A percentile compares a stretch with the other conserved stretches of the same genome.
These are phyloP conservation scores for Bolborhynchus lineola DNA, from an alignment of 2,113 vertebrate genomes.

Conservation along the genomic window DNA sequence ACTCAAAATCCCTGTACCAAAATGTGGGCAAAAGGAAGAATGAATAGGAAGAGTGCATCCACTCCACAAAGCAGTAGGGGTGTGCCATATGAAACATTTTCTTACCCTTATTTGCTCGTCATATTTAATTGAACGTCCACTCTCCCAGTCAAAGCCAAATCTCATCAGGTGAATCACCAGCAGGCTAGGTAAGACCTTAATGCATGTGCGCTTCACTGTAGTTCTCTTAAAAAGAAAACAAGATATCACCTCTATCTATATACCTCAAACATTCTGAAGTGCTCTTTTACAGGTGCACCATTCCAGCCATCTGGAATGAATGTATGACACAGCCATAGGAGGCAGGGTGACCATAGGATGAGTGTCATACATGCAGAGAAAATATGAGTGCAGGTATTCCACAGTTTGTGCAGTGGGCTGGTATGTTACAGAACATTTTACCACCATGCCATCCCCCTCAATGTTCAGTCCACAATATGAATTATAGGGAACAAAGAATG, in stretches of 20 bases:
- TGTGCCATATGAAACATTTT: neutral
- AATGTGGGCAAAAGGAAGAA: neutral
- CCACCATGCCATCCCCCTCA: neutral
- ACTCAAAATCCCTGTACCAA: neutral
- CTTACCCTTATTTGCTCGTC: conserved; percentile 97
- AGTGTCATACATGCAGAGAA: rapidly evolving
- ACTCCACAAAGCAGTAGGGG: rapidly evolving
- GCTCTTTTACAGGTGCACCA: neutral
- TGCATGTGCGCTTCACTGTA: conserved; percentile 96
- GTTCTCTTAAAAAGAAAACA: conserved; percentile 84
- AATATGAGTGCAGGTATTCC: neutral
- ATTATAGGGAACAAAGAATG: neutral
- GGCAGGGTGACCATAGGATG: neutral
- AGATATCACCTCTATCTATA: conserved; percentile 17
- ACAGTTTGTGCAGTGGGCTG: neutral
- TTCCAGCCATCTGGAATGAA: neutral
- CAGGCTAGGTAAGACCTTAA: conserved; percentile 93
- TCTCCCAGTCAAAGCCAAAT: conserved; percentile 99
- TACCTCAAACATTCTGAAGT: neutral
- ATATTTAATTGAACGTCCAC: conserved; percentile 97
- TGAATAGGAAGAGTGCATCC: neutral
- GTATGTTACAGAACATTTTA: neutral
- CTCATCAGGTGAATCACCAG: conserved; percentile 98
- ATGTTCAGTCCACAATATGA: neutral
- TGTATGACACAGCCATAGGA: rapidly evolving